Evolutionary conservation across 2,113 vertebrate genomes (phyloP), one percentile per base, ranked within the genome.

Genomic region (Ctenomys sociabilis): DNA sequence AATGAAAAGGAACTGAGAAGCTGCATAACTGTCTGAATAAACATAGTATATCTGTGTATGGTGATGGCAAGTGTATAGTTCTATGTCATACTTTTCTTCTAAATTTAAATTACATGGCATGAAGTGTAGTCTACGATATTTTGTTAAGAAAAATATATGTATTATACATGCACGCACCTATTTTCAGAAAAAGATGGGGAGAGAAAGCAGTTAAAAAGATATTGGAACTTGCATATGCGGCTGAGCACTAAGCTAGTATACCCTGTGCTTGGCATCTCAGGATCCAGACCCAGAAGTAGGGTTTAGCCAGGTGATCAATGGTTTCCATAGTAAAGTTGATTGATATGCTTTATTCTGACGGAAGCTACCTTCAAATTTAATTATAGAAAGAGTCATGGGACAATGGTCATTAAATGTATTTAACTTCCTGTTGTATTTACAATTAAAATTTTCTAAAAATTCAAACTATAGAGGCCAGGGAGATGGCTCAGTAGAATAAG

Each of bases 31-130:
- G 2, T 57, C 9, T 24, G 5, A 61, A 43, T 72, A 83, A 83
- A 17, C 49, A 22, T 0, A 52, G 9, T 61, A 22, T 17, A 83
- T 30, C 21, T 87, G 6, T 52, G 9, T 35, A 45, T 52, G 3
- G 1, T 43, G 2, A 26, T 28, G 73, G 14, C 57, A 2, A 61
- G 9, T n/a, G n/a, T n/a, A 3, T 3, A 75, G 14, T 86, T 73
- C 28, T 81, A 35, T 22, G 11, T 17, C 40, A 90, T 6, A 28
- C 10, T 89, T 89, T 83, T 68, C 32, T 68, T 81, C 82, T 59
- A 89, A 16, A 59, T 82, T 89, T 90, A 92, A 94, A 57, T 94
- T 73, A 86, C 40, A 87, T 35, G 28, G 35, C 17, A 45, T 49
- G 16, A n/a, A 91, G 73, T 30, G 5, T 26, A 57, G 12, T 59